Conservation (phyloP, 2,113 vertebrate genomes). For the Pseudonaja textilis region DNA sequence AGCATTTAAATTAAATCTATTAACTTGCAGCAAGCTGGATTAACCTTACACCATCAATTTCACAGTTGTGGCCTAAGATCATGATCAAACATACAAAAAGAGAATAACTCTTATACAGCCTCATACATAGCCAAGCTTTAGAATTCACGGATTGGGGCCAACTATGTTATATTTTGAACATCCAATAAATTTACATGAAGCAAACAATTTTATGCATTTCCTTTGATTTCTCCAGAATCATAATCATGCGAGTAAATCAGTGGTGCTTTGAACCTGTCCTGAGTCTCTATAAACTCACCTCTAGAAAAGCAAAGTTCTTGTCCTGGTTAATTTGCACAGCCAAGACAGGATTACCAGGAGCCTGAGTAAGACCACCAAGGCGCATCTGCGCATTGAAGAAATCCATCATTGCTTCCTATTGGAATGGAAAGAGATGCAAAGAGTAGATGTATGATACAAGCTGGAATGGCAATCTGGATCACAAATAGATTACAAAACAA, state of each 20-base stretch:
- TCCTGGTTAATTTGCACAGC: slow-evolving; percentile 95
- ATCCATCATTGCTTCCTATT: slow-evolving; percentile 93
- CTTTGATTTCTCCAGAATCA: background rate
- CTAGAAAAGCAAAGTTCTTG: slow-evolving; percentile 93
- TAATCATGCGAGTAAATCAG: background rate
- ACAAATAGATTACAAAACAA: slow-evolving; percentile 62
- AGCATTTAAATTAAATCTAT: background rate
- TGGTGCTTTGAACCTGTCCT: background rate
- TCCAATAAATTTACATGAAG: background rate
- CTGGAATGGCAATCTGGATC: slow-evolving; percentile 26
- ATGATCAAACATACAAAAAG: no score
- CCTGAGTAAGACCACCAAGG: slow-evolving; percentile 87
- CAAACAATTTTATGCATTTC: background rate
- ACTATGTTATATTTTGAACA: background rate
- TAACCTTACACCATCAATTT: background rate
- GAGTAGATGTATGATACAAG: slow-evolving; percentile 10
- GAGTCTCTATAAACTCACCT: slow-evolving; percentile 66
- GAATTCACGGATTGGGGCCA: background rate
- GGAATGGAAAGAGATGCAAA: slow-evolving; percentile 36
- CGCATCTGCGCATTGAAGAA: slow-evolving; percentile 96
- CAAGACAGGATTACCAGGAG: slow-evolving; percentile 90
- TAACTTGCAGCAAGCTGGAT: background rate
- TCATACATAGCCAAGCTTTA: background rate
- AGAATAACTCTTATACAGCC: background rate
- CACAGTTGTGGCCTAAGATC: background rate